Conservation (phyloP, 2,888 invertebrate species). For the Noctua comes region DNA sequence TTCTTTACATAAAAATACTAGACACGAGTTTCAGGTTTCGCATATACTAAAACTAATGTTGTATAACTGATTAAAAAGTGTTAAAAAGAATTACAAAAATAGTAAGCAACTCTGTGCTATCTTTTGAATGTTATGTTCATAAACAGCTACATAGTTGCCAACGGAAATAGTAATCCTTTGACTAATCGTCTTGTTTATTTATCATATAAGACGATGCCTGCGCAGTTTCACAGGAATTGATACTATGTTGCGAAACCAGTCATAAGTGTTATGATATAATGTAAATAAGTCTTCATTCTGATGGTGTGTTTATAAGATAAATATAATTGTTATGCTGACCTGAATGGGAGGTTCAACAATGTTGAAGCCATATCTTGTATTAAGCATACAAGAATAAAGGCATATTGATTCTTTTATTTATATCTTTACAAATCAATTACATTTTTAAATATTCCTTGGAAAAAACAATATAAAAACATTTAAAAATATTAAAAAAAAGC, state of each 20-base stretch:
- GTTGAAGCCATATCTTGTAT: background rate
- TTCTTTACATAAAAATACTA: too few species aligned
- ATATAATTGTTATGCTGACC: conserved; percentile 24
- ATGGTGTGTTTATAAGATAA: conserved; percentile 22
- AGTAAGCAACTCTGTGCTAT: too few species aligned
- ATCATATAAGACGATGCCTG: conserved; percentile 48
- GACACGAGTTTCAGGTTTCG: too few species aligned
- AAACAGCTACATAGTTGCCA: conserved; percentile 18
- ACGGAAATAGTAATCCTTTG: conserved; percentile 26
- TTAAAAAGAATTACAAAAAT: too few species aligned
- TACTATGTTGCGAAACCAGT: conserved; percentile 48
- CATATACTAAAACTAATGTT: too few species aligned
- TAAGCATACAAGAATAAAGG: too few species aligned
- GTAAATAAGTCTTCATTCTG: conserved; percentile 21
- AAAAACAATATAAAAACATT: too few species aligned
- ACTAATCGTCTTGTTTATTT: conserved; percentile 53
- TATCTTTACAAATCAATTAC: too few species aligned
- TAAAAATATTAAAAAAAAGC: too few species aligned
- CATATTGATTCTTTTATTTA: too few species aligned
- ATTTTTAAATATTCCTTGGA: too few species aligned
- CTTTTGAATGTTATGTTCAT: background rate
- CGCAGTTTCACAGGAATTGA: conserved; percentile 26
- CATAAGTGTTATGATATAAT: conserved; percentile 21
- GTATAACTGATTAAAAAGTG: too few species aligned
- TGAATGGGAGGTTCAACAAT: background rate